Percentiles rank a stretch among this genome's conserved stretches.
Evolutionary conservation across 2,113 vertebrate genomes (phyloP).

Genomic region (Stercorarius parasiticus): DNA sequence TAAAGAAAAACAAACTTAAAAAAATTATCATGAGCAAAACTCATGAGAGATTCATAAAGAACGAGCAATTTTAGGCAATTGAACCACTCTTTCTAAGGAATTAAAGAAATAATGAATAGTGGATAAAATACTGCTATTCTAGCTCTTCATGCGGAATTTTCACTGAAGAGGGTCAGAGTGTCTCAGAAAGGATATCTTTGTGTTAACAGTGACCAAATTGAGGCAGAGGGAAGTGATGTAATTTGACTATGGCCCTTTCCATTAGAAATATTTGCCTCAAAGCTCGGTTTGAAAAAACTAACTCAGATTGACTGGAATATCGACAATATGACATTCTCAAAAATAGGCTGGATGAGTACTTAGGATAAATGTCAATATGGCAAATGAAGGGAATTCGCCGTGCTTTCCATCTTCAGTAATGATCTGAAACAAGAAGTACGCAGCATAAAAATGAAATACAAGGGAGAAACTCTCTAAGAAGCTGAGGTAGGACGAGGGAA

Average conservation of each 20-base stretch:
- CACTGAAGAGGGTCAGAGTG: not conserved
- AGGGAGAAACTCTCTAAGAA: not conserved
- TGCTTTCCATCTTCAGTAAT: not conserved
- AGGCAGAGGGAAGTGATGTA: not conserved
- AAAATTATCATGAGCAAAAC: not conserved
- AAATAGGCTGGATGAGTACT: not conserved
- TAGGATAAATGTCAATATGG: slow-evolving; percentile 6
- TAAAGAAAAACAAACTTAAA: not conserved
- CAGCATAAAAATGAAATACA: not conserved
- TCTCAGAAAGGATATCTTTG: not conserved
- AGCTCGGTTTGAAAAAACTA: not conserved
- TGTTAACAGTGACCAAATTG: not conserved
- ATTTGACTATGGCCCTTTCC: not conserved
- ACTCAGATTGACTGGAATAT: not conserved
- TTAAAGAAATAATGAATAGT: not conserved
- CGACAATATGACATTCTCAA: not conserved
- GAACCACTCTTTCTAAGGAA: not conserved
- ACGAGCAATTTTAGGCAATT: not conserved
- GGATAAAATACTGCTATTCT: not conserved
- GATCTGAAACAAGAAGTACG: not conserved
- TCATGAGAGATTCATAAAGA: not conserved
- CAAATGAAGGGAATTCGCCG: not conserved
- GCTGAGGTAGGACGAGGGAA: not conserved
- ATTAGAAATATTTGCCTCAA: not conserved
- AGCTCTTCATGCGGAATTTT: not conserved